These are phyloP conservation scores for Protonibea diacanthus DNA, from an alignment of 2,797 vertebrate genomes.

Conservation along the genomic window DNA sequence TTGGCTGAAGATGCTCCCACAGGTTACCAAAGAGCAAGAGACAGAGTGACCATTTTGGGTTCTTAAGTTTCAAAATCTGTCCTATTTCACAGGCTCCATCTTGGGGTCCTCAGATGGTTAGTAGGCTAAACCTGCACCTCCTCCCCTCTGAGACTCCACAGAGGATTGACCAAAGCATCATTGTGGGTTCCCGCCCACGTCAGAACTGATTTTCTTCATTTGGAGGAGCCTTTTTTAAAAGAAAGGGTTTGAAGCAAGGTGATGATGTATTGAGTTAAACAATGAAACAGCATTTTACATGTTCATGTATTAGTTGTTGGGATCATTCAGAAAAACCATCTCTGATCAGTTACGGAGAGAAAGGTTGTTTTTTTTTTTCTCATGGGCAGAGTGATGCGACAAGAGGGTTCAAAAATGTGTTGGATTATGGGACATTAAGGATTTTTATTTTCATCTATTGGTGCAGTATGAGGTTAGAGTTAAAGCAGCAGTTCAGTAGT, in stretches of 20 bases:
- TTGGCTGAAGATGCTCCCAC: conserved; percentile 26
- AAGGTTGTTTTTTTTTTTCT: neutral
- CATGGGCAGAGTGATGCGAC: neutral
- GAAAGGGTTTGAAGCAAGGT: neutral
- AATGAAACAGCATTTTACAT: conserved; percentile 2
- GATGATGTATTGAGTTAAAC: conserved; percentile 20
- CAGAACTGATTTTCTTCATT: conserved; percentile 27
- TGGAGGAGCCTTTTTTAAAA: conserved; percentile 21
- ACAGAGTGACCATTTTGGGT: conserved; percentile 1
- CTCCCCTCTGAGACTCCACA: neutral
- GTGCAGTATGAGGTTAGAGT: neutral
- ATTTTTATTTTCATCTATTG: neutral
- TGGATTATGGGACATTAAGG: neutral
- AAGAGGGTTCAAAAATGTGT: neutral
- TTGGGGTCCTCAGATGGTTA: neutral
- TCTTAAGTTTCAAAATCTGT: neutral
- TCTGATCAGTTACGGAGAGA: neutral
- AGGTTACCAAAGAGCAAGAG: conserved; percentile 24
- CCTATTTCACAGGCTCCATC: conserved; percentile 2
- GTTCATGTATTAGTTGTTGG: conserved; percentile 1
- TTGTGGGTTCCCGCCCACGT: conserved; percentile 8
- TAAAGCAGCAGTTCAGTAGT: neutral
- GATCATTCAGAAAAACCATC: neutral
- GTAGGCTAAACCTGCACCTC: conserved; percentile 17
- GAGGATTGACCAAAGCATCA: conserved; percentile 35